These are phyloP conservation scores for Epicampocera succincta DNA, from an alignment of 2,888 invertebrate genomes.

Conservation along the genomic window DNA sequence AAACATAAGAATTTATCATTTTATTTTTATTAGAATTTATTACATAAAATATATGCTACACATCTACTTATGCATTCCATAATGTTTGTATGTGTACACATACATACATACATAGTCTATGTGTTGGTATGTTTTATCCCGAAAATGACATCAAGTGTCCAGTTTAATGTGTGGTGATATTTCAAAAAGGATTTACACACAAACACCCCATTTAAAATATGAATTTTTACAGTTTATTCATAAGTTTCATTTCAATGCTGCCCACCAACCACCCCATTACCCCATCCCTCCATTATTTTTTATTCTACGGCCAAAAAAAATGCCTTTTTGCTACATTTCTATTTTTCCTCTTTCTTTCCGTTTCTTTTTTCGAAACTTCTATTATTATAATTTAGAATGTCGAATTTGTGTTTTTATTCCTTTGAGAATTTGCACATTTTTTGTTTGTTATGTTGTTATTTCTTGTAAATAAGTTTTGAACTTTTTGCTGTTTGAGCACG, in stretches of 20 bases:
- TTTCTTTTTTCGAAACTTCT: conserved; percentile 36
- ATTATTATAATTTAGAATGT: conserved; percentile 59
- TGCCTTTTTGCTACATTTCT: conserved; percentile 42
- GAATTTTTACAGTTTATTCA: conserved; percentile 69
- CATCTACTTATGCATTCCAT: no score
- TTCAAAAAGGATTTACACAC: conserved; percentile 79
- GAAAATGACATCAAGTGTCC: conserved; percentile 66
- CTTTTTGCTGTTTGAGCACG: not conserved
- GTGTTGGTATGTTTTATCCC: conserved; percentile 11
- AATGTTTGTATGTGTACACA: no score
- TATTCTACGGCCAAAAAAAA: conserved; percentile 13
- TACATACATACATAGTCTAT: no score
- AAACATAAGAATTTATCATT: conserved; percentile 5
- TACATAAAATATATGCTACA: conserved; percentile 3
- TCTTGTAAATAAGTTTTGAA: conserved; percentile 46
- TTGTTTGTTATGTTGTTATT: conserved; percentile 53
- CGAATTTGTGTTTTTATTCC: conserved; percentile 58
- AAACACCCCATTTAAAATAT: conserved; percentile 74
- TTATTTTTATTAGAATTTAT: conserved; percentile 22
- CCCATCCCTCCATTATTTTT: not conserved
- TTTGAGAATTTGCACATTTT: conserved; percentile 67
- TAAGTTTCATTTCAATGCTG: conserved; percentile 31
- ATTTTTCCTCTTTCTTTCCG: conserved; percentile 26
- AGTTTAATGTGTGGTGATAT: conserved; percentile 76
- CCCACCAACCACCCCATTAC: not conserved